These are phyloP conservation scores for Liodrosophila aerea DNA, from an alignment of 2,888 invertebrate genomes.

Conservation along the genomic window DNA sequence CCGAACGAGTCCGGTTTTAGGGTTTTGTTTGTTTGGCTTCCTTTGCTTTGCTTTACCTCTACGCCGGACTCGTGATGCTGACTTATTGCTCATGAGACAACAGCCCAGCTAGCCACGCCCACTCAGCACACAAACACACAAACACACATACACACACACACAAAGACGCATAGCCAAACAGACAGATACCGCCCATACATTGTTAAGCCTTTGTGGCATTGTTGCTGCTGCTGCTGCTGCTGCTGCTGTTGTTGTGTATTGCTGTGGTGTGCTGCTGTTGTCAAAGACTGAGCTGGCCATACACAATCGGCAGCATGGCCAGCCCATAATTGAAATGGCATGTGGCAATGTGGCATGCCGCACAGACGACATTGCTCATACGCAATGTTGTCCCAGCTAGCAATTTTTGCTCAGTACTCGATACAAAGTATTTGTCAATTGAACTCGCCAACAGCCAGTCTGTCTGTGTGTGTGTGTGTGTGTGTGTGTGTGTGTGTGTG, in stretches of 20 bases:
- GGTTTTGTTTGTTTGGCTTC: slow-evolving; percentile 17
- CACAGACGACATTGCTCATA: slow-evolving; percentile 42
- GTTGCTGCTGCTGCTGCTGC: too few species aligned
- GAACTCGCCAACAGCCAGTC: background rate
- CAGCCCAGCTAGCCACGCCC: slow-evolving; percentile 12
- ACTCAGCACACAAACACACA: background rate
- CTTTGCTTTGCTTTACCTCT: background rate
- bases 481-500: too few species aligned
- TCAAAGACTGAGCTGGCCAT: slow-evolving; percentile 13
- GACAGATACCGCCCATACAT: slow-evolving; percentile 1
- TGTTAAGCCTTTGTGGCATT: slow-evolving; percentile 18
- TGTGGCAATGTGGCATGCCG: slow-evolving; percentile 5
- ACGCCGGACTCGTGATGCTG: slow-evolving; percentile 9
- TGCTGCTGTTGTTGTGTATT: background rate
- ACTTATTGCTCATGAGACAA: slow-evolving; percentile 36
- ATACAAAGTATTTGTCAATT: slow-evolving; percentile 31
- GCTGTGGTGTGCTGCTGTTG: too few species aligned
- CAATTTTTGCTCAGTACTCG: slow-evolving; percentile 4
- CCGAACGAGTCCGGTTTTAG: slow-evolving; percentile 20
- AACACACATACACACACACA: too few species aligned
- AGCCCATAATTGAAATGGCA: slow-evolving; percentile 27
- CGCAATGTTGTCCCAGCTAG: slow-evolving; percentile 28
- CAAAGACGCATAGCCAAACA: too few species aligned
- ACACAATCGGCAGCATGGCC: slow-evolving; percentile 35
- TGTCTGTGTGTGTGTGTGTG: too few species aligned